Percentiles rank a stretch among this genome's conserved stretches.
These are phyloP conservation scores for Lottia scabra DNA, from an alignment of 2,888 invertebrate genomes.

Conservation along the genomic window DNA sequence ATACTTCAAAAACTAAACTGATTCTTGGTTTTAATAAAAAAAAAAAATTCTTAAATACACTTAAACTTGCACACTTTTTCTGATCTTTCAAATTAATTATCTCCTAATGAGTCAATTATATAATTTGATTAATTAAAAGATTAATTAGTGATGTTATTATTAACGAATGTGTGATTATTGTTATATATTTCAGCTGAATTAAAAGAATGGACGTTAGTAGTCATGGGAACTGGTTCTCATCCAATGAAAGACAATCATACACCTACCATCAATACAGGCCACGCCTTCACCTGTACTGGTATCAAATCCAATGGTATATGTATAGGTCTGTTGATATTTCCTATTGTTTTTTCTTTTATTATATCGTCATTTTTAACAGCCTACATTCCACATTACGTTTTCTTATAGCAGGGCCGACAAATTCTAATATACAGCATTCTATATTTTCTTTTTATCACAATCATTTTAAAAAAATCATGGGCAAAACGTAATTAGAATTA, in stretches of 20 bases:
- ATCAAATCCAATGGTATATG: constrained; percentile 54
- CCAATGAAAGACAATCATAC: constrained; percentile 48
- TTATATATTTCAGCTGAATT: constrained; percentile 53
- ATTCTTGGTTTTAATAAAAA: too few relatives aligned
- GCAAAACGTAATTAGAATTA: too few relatives aligned
- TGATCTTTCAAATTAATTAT: too few relatives aligned
- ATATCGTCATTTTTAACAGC: neutral
- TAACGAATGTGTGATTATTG: neutral
- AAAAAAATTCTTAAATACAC: too few relatives aligned
- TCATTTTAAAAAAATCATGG: too few relatives aligned
- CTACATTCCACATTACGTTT: neutral
- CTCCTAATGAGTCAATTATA: too few relatives aligned
- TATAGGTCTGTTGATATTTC: constrained; percentile 50
- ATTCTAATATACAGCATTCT: too few relatives aligned
- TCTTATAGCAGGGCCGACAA: neutral
- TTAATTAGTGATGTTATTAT: neutral
- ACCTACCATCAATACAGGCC: constrained; percentile 35
- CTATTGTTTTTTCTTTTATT: constrained; percentile 14
- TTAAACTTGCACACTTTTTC: too few relatives aligned
- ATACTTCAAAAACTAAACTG: too few relatives aligned
- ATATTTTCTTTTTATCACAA: too few relatives aligned
- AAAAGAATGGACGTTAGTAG: constrained; percentile 59
- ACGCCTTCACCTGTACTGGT: constrained; percentile 52
- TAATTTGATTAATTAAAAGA: too few relatives aligned
- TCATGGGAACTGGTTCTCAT: constrained; percentile 54